These are phyloP conservation scores for Sebastolobus altivelis DNA, from an alignment of 2,797 vertebrate genomes.

Conservation along the genomic window DNA sequence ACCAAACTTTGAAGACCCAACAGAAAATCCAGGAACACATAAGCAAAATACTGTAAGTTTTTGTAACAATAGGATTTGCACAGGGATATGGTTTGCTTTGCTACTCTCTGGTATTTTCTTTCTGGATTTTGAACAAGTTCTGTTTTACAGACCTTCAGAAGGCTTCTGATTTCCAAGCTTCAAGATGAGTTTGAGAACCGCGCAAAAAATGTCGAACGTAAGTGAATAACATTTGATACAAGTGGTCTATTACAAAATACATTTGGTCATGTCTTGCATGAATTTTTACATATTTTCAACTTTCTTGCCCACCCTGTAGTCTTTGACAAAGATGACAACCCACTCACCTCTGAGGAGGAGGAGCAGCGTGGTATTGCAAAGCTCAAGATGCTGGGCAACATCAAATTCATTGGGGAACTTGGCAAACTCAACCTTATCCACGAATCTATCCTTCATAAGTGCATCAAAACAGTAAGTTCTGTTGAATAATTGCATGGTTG, in stretches of 20 bases:
- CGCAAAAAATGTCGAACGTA: conserved; percentile 98
- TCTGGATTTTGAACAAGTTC: not conserved
- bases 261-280: not conserved
- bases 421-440: conserved; percentile 99
- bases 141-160: conserved; percentile 94
- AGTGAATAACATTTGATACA: conserved; percentile 61
- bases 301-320: conserved; percentile 77
- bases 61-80: not conserved
- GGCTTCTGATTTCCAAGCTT: conserved; percentile 99
- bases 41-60: conserved; percentile 96
- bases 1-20: conserved; percentile 98
- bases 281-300: not conserved
- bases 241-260: not conserved
- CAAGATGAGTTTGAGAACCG: conserved; percentile 99
- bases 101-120: accelerated
- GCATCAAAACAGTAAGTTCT: conserved; percentile 99
- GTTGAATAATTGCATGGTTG: not conserved
- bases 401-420: conserved; percentile 99
- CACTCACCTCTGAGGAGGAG: conserved; percentile 98
- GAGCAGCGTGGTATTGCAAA: conserved; percentile 99
- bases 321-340: conserved; percentile 96
- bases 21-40: conserved; percentile 93
- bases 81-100: not conserved
- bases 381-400: conserved; percentile 99
- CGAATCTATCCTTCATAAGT: conserved; percentile 99